Evolutionary conservation across 2,797 vertebrate genomes (phyloP).

Genomic region (Darevskia nairensis): DNA sequence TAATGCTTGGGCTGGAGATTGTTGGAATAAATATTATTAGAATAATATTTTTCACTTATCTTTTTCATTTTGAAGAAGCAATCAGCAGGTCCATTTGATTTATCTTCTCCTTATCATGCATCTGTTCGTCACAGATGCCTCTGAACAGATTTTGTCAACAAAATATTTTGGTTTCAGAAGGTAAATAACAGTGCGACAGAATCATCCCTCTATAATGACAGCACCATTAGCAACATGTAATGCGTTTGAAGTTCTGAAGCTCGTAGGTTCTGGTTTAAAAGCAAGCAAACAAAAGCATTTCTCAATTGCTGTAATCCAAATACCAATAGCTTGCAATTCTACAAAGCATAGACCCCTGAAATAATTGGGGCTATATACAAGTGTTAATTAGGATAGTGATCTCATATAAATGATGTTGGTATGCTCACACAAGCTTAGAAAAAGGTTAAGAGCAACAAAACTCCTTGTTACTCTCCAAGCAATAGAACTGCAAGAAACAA

Average conservation of each 20-base stretch:
- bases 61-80: not conserved
- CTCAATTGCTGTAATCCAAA: not conserved
- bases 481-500: not conserved
- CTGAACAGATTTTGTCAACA: conserved; percentile 2
- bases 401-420: not conserved
- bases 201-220: not conserved
- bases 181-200: conserved; percentile 12
- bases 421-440: not conserved
- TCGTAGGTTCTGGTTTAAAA: not conserved
- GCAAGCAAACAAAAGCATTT: not conserved
- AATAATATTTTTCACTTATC: not conserved
- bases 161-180: conserved; percentile 21
- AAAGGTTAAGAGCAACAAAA: not conserved
- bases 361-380: not conserved
- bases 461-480: not conserved
- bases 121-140: not conserved
- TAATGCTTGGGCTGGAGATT: no score
- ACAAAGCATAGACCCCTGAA: not conserved
- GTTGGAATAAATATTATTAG: not conserved
- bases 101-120: not conserved
- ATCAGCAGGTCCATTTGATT: not conserved
- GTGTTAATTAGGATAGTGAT: not conserved
- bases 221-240: conserved; percentile 1
- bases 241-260: not conserved
- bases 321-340: not conserved